A percentile compares a stretch with the other conserved stretches of the same genome.
These are phyloP conservation scores for Coptotermes formosanus DNA, from an alignment of 1,140 invertebrate species.

Conservation along the genomic window DNA sequence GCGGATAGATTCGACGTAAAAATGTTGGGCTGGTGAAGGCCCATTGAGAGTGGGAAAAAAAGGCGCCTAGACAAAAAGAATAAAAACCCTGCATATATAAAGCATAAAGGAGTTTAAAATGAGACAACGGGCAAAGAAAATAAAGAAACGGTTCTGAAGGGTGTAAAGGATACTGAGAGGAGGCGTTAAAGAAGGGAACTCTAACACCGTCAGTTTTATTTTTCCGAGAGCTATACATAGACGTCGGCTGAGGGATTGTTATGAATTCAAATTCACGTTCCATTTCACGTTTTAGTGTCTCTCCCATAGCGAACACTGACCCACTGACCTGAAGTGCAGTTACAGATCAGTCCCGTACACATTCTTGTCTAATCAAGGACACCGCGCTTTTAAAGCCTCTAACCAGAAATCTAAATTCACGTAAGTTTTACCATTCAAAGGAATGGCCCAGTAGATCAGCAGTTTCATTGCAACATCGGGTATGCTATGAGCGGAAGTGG, in stretches of 20 bases:
- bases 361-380: too few species aligned
- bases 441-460: too few species aligned
- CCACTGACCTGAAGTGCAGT: not conserved
- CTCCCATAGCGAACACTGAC: not conserved
- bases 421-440: too few species aligned
- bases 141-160: not conserved
- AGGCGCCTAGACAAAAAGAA: not conserved
- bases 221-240: not conserved
- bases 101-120: slow-evolving; percentile 17
- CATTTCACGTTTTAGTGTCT: not conserved
- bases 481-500: too few species aligned
- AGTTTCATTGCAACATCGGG: too few species aligned
- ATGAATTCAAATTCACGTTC: not conserved
- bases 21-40: not conserved
- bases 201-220: not conserved
- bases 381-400: too few species aligned
- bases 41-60: not conserved
- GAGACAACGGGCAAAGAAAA: slow-evolving; percentile 10
- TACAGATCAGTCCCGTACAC: not conserved
- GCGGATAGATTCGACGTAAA: not conserved
- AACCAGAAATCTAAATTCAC: too few species aligned
- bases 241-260: not conserved
- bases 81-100: not conserved
- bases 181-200: not conserved
- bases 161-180: not conserved